Percentiles rank a stretch among this genome's conserved stretches.
These are phyloP conservation scores for Aphelenchoides besseyi DNA, from an alignment of 1,140 invertebrate genomes.

Conservation along the genomic window DNA sequence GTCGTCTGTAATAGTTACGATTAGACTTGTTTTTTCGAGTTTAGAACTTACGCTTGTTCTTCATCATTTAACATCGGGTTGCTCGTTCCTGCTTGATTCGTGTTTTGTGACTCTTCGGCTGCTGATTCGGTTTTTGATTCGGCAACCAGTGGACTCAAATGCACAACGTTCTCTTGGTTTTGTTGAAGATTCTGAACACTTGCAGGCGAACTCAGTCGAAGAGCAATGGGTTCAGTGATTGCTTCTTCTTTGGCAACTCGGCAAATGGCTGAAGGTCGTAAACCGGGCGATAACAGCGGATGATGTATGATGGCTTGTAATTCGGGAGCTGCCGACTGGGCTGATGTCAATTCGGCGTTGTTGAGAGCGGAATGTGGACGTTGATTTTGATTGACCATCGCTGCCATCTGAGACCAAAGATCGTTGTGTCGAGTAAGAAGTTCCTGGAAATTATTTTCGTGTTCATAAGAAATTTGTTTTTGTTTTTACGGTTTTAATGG, in stretches of 20 bases:
- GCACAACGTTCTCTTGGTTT: no score
- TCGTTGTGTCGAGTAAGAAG: background rate
- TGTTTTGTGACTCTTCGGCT: background rate
- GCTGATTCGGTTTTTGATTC: background rate
- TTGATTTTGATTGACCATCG: background rate
- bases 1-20: constrained; percentile 11
- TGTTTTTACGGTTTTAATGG: background rate
- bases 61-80: background rate
- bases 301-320: background rate
- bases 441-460: background rate
- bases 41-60: constrained; percentile 14
- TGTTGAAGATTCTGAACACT: no score
- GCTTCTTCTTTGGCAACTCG: background rate
- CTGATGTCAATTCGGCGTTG: background rate
- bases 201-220: no score
- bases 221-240: no score
- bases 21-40: no score
- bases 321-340: background rate
- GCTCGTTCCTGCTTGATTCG: background rate
- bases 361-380: background rate
- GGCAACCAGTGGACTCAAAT: background rate
- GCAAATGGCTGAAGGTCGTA: background rate
- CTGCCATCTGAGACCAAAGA: background rate
- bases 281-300: background rate
- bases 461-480: background rate